Conservation (phyloP, 2,888 invertebrate genomes). For the Tachina grossa region DNA sequence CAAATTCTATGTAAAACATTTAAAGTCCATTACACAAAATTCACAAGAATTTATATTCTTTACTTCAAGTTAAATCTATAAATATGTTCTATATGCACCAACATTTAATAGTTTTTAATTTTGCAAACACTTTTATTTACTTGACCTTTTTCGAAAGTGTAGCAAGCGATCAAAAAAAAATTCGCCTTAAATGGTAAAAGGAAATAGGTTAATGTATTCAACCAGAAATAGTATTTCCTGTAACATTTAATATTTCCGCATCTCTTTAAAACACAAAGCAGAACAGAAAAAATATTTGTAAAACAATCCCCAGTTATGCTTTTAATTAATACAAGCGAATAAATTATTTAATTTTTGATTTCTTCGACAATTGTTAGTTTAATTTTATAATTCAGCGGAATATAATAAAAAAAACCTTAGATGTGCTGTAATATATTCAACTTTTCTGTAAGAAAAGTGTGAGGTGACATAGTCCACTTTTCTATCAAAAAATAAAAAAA, state of each 20-base stretch:
- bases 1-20: slow-evolving; percentile 34
- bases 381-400: neutral
- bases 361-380: neutral
- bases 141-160: neutral
- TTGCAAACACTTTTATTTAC: too few species aligned
- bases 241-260: slow-evolving; percentile 22
- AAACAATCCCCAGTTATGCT: neutral
- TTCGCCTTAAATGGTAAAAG: slow-evolving; percentile 21
- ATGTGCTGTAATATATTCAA: too few species aligned
- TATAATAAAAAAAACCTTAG: too few species aligned
- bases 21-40: slow-evolving; percentile 43
- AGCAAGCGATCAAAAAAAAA: neutral
- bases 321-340: neutral
- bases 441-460: too few species aligned
- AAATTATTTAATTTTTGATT: neutral
- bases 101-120: too few species aligned
- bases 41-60: neutral
- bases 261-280: slow-evolving; percentile 2
- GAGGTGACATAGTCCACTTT: too few species aligned
- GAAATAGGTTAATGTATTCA: slow-evolving; percentile 30
- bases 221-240: slow-evolving; percentile 31
- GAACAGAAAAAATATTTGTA: slow-evolving; percentile 14
- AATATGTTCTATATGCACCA: neutral
- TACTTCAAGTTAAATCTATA: neutral
- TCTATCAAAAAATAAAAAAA: too few species aligned